These are phyloP conservation scores for Empidonax alnorum DNA, from an alignment of 2,113 vertebrate genomes.

Conservation along the genomic window DNA sequence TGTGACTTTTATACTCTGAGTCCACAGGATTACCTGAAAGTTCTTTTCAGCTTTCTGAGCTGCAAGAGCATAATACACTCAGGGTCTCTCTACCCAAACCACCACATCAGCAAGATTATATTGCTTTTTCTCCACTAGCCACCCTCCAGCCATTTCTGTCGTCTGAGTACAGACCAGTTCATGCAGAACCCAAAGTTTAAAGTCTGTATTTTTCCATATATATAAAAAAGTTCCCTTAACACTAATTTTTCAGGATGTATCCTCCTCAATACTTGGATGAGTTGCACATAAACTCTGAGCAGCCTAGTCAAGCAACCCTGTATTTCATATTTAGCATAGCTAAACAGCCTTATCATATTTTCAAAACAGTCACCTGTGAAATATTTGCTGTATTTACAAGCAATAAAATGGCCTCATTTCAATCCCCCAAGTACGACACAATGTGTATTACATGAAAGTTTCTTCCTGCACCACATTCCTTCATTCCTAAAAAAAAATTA, in stretches of 20 bases:
- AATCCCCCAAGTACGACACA: background rate
- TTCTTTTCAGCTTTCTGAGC: background rate
- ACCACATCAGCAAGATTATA: background rate
- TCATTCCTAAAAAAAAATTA: background rate
- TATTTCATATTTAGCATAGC: background rate
- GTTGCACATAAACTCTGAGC: background rate
- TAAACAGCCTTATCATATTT: slow-evolving; percentile 6
- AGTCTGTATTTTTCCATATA: background rate
- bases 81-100: background rate
- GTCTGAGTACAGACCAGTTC: background rate
- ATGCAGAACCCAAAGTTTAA: background rate
- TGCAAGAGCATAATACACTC: background rate
- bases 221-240: background rate
- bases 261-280: background rate
- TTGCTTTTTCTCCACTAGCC: background rate
- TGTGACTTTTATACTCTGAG: background rate
- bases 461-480: background rate
- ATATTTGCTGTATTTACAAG: background rate
- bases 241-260: background rate
- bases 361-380: background rate
- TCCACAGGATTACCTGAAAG: background rate
- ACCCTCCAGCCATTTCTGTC: background rate
- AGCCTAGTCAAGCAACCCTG: slow-evolving; percentile 4
- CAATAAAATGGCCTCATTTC: background rate
- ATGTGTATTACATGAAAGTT: background rate